A percentile compares a stretch with the other conserved stretches of the same genome.
phyloP scores from a whole-genome alignment of 1,140 invertebrate species.

The Platorchestia sp. region DNA sequence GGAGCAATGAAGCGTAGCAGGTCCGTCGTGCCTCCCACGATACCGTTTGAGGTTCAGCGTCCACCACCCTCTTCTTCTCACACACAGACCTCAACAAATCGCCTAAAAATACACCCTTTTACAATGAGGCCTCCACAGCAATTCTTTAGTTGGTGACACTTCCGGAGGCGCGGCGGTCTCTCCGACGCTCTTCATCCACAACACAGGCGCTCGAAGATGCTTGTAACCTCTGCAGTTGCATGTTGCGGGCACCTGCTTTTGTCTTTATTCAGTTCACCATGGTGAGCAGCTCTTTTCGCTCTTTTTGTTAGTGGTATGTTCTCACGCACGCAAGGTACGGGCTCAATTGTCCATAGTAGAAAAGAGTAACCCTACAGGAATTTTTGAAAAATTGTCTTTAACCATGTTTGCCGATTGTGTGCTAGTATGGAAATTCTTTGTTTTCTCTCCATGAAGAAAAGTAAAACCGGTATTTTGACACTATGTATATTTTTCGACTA shows the following conservation, averaged over 20 bases:
- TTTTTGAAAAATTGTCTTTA: background rate
- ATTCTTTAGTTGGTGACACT: slow-evolving; percentile 29
- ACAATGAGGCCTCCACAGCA: slow-evolving; percentile 32
- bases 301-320: background rate
- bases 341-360: background rate
- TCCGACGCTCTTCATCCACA: background rate
- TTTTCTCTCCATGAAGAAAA: too few relatives aligned
- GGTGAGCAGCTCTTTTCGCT: background rate
- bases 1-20: slow-evolving; percentile 33
- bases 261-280: background rate
- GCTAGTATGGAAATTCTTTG: too few relatives aligned
- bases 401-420: background rate
- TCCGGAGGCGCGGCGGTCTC: slow-evolving; percentile 15
- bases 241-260: background rate
- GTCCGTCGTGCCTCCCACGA: slow-evolving; percentile 29
- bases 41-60: slow-evolving; percentile 48
- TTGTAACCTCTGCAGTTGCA: background rate
- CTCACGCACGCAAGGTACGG: background rate
- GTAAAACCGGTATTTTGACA: too few relatives aligned
- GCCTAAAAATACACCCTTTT: slow-evolving; percentile 51
- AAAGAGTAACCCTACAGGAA: background rate
- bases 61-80: background rate
- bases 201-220: background rate
- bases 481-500: too few relatives aligned
- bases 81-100: slow-evolving; percentile 35